Evolutionary conservation across 2,113 vertebrate genomes (phyloP), one percentile per base, ranked within the genome.

Genomic region (Ctenomys sociabilis): DNA sequence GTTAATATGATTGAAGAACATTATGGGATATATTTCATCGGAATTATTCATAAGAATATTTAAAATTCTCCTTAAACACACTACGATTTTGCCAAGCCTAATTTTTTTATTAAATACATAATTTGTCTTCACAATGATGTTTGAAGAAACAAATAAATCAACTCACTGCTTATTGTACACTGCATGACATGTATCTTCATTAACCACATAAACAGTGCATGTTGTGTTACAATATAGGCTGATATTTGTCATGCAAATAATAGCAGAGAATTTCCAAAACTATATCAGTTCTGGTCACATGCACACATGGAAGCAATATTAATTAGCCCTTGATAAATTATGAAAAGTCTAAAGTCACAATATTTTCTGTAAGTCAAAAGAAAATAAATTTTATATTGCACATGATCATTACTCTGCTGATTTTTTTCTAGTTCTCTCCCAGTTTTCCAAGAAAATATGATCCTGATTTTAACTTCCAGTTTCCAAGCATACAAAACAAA

Each of bases 41-140:
- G 54, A 85, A 90, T 97, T 96, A 96, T 87, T 97, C 94, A 96
- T 93, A 93, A 77, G 30, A 26, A 52, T 88, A 94, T 97, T 96
- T 96, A 52, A 93, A 72, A 83, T 97, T 96, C 85, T 95, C 28
- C 75, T 90, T 96, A 91, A 92, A 40, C 52, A 90, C 90, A 86
- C 37, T 86, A 80, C 88, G 97, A 78, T 93, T 97, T 85, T 64
- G 66, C 82, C 77, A 21, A 64, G 24, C 14, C 54, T 85, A 59
- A 92, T 49, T 63, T 94, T 91, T 0, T 78, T 96, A 85, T 93
- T 95, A 90, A 88, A 57, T 77, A 85, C 66, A 95, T 90, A 32
- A 78, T 90, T 85, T 80, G 57, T 93, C 92, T 90, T 95, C 40
- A 78, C 88, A 66, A 3, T 52, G 66, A 93, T 22, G 24, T 80